Conservation (phyloP, 1,140 invertebrate genomes). For the Chymomyza costata region DNA sequence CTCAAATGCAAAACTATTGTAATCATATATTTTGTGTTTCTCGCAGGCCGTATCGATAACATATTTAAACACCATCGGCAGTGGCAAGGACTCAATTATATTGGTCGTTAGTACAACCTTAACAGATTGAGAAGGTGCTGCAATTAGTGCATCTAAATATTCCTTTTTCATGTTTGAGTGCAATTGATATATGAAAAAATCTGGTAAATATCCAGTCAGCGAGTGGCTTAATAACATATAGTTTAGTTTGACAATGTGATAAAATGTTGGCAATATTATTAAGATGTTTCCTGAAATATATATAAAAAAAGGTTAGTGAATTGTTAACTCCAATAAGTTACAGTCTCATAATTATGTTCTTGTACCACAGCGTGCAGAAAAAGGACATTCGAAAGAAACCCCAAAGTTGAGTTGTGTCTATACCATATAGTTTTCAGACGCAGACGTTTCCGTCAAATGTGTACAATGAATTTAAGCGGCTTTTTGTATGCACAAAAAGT, state of each 20-base stretch:
- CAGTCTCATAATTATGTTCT: too few relatives aligned
- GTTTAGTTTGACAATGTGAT: slow-evolving; percentile 61
- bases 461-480: too few relatives aligned
- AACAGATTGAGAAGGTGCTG: neutral
- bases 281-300: slow-evolving; percentile 57
- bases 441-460: too few relatives aligned
- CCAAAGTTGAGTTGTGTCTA: too few relatives aligned
- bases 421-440: too few relatives aligned
- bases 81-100: slow-evolving; percentile 44
- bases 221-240: slow-evolving; percentile 51
- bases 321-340: too few relatives aligned
- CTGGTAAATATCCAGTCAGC: slow-evolving; percentile 42
- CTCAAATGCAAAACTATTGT: slow-evolving; percentile 21
- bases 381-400: too few relatives aligned
- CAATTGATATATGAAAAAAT: slow-evolving; percentile 40
- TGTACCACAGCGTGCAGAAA: too few relatives aligned
- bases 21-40: slow-evolving; percentile 23
- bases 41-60: slow-evolving; percentile 53
- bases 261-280: slow-evolving; percentile 54
- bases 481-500: too few relatives aligned
- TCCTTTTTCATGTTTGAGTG: slow-evolving; percentile 39
- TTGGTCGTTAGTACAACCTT: slow-evolving; percentile 57
- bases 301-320: too few relatives aligned
- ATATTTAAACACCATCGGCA: slow-evolving; percentile 46
- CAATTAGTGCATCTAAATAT: slow-evolving; percentile 29